Conservation (phyloP, 37 sponge, comb jelly and placozoan genomes). For the Halichondria panicea region DNA sequence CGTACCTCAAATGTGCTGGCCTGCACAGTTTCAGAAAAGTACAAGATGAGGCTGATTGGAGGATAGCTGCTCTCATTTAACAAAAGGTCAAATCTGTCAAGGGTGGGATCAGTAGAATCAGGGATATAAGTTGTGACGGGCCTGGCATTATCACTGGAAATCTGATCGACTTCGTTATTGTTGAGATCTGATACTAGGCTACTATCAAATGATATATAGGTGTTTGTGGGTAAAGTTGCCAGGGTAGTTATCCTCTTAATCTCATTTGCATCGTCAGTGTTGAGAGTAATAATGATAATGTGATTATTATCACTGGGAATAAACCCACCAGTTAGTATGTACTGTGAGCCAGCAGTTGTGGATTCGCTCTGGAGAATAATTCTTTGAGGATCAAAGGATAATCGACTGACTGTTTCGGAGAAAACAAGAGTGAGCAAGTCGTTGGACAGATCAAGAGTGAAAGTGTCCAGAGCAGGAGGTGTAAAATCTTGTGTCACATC, state of each 20-base stretch:
- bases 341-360: not conserved
- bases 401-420: constrained; percentile 74
- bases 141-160: constrained; percentile 12
- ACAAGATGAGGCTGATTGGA: constrained; percentile 56
- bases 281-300: constrained; percentile 53
- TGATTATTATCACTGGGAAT: constrained; percentile 52
- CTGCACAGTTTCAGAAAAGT: constrained; percentile 84
- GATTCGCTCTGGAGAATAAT: constrained; percentile 63
- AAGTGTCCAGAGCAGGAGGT: constrained; percentile 53
- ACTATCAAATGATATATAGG: constrained; percentile 55
- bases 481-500: constrained; percentile 52
- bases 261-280: constrained; percentile 67
- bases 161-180: constrained; percentile 32
- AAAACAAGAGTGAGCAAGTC: constrained; percentile 68
- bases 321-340: constrained; percentile 64
- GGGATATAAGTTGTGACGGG: constrained; percentile 23
- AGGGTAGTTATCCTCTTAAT: constrained; percentile 64
- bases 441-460: constrained; percentile 58
- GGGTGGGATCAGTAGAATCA: constrained; percentile 53
- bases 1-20: constrained; percentile 35
- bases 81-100: constrained; percentile 77
- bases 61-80: constrained; percentile 40
- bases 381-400: constrained; percentile 25
- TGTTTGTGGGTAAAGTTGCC: constrained; percentile 39
- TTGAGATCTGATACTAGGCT: constrained; percentile 68